Conservation (phyloP, 2,797 vertebrate genomes). For the Lutjanus argentimaculatus region DNA sequence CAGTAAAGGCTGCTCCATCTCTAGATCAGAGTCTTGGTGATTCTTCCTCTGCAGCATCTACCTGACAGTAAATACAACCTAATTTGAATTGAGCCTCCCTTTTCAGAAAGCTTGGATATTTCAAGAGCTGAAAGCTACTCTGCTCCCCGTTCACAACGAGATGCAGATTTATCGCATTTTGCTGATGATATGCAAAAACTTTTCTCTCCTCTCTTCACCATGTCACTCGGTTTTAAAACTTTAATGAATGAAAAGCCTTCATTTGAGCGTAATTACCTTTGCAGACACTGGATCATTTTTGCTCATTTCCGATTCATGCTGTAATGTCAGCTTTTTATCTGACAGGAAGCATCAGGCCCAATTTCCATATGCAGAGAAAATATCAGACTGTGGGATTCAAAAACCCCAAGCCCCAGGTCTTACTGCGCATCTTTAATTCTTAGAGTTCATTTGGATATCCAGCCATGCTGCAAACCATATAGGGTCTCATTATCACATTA, state of each 20-base stretch:
- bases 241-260: background rate
- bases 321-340: slow-evolving; percentile 1
- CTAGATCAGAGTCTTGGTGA: background rate
- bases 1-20: too few relatives aligned
- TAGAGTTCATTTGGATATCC: background rate
- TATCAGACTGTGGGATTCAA: background rate
- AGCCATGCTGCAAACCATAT: background rate
- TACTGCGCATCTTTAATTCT: slow-evolving; percentile 10
- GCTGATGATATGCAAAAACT: background rate
- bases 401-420: background rate
- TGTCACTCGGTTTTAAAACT: slow-evolving; percentile 2
- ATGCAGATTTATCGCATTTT: background rate
- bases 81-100: background rate
- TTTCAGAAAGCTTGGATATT: background rate
- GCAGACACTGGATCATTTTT: background rate
- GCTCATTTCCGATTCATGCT: slow-evolving; percentile 18
- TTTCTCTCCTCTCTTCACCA: background rate
- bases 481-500: background rate
- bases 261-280: background rate
- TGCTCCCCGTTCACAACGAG: background rate
- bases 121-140: background rate
- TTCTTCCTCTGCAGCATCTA: background rate
- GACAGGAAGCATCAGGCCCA: background rate
- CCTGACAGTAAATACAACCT: background rate
- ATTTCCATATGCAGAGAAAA: slow-evolving; percentile 15